Conservation (phyloP, 2,888 invertebrate genomes). For the Andrena hattorfiana region DNA sequence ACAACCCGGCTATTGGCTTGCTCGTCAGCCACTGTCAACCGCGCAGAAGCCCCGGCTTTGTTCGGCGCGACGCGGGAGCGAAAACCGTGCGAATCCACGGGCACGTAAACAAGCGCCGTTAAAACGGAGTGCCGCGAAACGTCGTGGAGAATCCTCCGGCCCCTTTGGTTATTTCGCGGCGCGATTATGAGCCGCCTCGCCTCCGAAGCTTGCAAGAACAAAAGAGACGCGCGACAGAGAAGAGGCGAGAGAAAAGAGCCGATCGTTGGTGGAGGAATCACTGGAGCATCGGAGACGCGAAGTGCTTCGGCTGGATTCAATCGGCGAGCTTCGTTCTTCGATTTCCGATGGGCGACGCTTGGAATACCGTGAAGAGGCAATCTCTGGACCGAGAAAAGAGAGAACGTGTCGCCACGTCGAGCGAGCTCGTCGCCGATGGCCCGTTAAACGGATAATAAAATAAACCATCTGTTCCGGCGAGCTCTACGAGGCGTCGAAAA, state of each 20-base stretch:
- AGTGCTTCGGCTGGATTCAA: slow-evolving; percentile 6
- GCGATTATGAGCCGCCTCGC: not conserved
- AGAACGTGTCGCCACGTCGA: not conserved
- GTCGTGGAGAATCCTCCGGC: not conserved
- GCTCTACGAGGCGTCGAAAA: not conserved
- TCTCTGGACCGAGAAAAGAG: not conserved
- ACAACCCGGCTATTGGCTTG: slow-evolving; percentile 51
- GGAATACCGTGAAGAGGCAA: slow-evolving; percentile 4
- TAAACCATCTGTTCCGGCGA: slow-evolving; percentile 7
- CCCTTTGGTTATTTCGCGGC: not conserved
- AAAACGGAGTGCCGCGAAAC: too few relatives aligned
- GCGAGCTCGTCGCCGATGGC: too few relatives aligned
- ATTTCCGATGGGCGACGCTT: slow-evolving; percentile 15
- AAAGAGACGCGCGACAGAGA: too few relatives aligned
- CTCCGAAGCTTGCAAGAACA: too few relatives aligned
- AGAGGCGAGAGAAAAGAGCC: too few relatives aligned
- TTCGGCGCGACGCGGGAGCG: slow-evolving; percentile 44
- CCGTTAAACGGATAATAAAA: slow-evolving; percentile 23
- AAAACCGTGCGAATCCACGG: slow-evolving; percentile 52
- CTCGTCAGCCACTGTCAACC: slow-evolving; percentile 42
- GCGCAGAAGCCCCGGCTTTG: slow-evolving; percentile 25
- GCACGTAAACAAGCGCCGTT: not conserved
- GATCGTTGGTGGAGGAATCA: not conserved
- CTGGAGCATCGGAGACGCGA: not conserved
- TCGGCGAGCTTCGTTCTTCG: slow-evolving; percentile 17